Conservation (phyloP, 2,888 invertebrate species). For the Ophonus ardosiacus region DNA sequence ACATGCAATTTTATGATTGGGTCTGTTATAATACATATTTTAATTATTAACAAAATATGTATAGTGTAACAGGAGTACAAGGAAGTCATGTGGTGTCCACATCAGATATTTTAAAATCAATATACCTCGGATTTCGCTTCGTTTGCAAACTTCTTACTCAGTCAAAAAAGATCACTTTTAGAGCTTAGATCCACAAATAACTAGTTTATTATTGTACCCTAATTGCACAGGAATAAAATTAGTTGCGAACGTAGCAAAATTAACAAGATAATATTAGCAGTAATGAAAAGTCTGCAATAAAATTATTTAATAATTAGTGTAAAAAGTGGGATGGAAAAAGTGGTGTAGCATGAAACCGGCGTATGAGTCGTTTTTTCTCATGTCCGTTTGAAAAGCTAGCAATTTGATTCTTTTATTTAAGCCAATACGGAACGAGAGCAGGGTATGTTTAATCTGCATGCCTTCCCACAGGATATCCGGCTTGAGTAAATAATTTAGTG, state of each 20-base stretch:
- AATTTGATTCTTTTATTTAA: conserved; percentile 60
- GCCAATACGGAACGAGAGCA: conserved; percentile 43
- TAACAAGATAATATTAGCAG: not conserved
- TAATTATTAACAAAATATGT: too few relatives aligned
- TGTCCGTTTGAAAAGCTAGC: conserved; percentile 25
- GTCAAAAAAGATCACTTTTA: too few relatives aligned
- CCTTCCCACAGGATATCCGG: conserved; percentile 55
- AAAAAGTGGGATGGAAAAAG: not conserved
- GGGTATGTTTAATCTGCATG: conserved; percentile 59
- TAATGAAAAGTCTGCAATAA: not conserved
- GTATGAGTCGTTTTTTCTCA: not conserved
- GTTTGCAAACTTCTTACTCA: too few relatives aligned
- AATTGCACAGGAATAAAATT: not conserved
- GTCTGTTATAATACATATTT: too few relatives aligned
- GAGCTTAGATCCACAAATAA: too few relatives aligned
- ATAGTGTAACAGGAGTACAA: too few relatives aligned
- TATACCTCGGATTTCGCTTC: too few relatives aligned
- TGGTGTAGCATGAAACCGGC: not conserved
- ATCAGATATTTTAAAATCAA: too few relatives aligned
- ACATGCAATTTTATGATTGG: too few relatives aligned
- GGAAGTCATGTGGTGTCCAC: too few relatives aligned
- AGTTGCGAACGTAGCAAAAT: not conserved
- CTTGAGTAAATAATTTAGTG: conserved; percentile 60
- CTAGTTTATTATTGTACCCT: too few relatives aligned
- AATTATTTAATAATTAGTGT: conserved; percentile 10